These are phyloP conservation scores for Drosophila baimaii DNA, from an alignment of 1,140 invertebrate genomes.

Conservation along the genomic window DNA sequence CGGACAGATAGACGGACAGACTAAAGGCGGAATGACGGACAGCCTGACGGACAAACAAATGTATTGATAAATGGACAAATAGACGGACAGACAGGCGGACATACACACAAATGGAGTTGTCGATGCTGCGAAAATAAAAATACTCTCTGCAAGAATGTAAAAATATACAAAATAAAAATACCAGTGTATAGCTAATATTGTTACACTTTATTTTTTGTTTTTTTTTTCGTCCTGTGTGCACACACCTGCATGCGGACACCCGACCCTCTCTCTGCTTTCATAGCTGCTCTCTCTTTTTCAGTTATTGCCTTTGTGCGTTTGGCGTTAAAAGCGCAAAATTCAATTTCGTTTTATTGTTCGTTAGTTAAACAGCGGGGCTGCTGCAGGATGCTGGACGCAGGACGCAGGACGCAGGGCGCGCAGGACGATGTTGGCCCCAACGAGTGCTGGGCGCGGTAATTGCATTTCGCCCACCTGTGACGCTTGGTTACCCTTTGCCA, in stretches of 20 bases:
- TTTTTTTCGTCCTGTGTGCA: conserved; percentile 3
- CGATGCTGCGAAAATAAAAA: too few species aligned
- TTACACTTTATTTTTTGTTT: not conserved
- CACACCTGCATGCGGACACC: conserved; percentile 34
- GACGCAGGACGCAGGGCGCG: not conserved
- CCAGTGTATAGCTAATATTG: not conserved
- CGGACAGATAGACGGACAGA: too few species aligned
- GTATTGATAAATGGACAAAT: too few species aligned
- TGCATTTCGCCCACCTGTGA: conserved; percentile 76
- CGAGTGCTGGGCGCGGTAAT: conserved; percentile 57
- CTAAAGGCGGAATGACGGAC: too few species aligned
- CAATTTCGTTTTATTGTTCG: conserved; percentile 82
- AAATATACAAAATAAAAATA: not conserved
- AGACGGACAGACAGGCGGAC: too few species aligned
- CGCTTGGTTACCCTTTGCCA: conserved; percentile 49
- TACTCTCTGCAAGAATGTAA: too few species aligned
- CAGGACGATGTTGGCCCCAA: not conserved
- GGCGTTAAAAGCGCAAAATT: conserved; percentile 81
- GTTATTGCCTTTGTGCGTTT: conserved; percentile 73
- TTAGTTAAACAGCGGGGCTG: conserved; percentile 68
- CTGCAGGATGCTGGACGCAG: conserved; percentile 3
- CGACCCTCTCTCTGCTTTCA: not conserved
- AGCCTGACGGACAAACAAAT: too few species aligned
- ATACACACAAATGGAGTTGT: too few species aligned
- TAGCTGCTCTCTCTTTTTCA: conserved; percentile 17